Base-by-base conservation (phyloP, 1,140 invertebrate genomes). In the Orius insidiosus region DNA sequence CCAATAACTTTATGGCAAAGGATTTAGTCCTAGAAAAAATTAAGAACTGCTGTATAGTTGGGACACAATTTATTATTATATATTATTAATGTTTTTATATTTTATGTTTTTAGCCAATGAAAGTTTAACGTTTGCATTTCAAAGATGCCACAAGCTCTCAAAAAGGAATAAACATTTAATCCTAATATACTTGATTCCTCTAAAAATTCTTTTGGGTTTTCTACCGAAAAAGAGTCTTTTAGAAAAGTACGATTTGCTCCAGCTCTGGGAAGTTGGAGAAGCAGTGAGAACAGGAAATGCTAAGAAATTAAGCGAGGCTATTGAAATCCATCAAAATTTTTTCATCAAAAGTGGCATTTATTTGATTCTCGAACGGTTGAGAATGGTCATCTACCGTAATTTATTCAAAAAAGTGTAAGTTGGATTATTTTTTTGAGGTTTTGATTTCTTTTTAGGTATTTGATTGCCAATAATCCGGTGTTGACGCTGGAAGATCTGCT, bases 291-390 rank as follows among this genome's bases (percentile, higher is more conserved):
- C 82, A 56, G 95, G 95, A 11, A 85, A 97, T 64, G 65, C 98
- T 0, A 65, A 75, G 45, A 71, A 75, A 49, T 80, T 98, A 35
- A 85, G 90, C 58, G 69, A 73, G 54, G 83, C 90, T 0, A 80
- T 98, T 65, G 74, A 79, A 50, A 71, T 75, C 36, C 78, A 95
- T 57, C 88, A 96, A 63, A 64, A 72, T 0, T 96, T 95, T 60
- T 94, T 98, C 53, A 95, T 96, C 45, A 80, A 80, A 55, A 89
- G 80, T 57, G 93, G 93, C 31, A 93, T 98, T 56, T 98, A 94
- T 65, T 69, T 98, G 11, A 89, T 98, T 58, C 76, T 98, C 5
- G 93, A 98, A 59, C 96, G 97, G 61, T 66, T 98, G 1, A 94
- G 93, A 61, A 82, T 89, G 39, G 85, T 93, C 36, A 85, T 92